phyloP scores from a whole-genome alignment of 2,797 vertebrate genomes.

The Acridotheres tristis region DNA sequence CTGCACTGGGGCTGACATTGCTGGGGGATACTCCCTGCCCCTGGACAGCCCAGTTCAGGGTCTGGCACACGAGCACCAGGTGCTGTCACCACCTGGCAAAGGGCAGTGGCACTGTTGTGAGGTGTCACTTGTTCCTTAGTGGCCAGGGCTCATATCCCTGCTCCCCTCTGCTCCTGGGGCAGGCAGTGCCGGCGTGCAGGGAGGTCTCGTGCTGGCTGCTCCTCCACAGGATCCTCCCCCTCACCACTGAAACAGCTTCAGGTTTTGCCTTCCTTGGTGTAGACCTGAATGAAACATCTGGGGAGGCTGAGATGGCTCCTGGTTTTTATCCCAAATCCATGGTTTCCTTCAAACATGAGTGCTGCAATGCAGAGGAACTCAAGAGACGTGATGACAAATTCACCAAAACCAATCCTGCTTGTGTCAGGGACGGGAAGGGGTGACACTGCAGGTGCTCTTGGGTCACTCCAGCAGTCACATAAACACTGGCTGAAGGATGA shows the following conservation, averaged over 20 bases:
- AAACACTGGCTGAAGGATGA: not conserved
- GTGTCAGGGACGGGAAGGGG: not conserved
- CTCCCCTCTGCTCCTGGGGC: not conserved
- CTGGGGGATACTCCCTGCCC: not conserved
- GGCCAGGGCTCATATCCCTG: not conserved
- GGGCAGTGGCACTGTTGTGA: not conserved
- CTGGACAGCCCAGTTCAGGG: not conserved
- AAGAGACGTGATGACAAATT: not conserved
- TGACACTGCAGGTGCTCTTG: not conserved
- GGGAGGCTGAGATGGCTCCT: not conserved
- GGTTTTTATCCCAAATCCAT: not conserved
- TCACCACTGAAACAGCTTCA: not conserved
- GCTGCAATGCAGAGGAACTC: not conserved
- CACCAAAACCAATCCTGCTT: not conserved
- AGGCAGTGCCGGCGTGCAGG: not conserved
- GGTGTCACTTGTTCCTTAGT: fast-evolving
- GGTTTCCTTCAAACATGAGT: not conserved
- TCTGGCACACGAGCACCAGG: fast-evolving
- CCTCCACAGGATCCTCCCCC: not conserved
- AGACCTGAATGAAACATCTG: not conserved
- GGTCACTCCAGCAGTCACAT: not conserved
- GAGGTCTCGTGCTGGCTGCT: not conserved
- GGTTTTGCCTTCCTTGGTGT: not conserved
- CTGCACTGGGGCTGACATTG: not conserved
- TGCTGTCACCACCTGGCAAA: not conserved